These are phyloP conservation scores for Anguilla megastoma DNA, from an alignment of 2,797 vertebrate genomes.

Conservation along the genomic window DNA sequence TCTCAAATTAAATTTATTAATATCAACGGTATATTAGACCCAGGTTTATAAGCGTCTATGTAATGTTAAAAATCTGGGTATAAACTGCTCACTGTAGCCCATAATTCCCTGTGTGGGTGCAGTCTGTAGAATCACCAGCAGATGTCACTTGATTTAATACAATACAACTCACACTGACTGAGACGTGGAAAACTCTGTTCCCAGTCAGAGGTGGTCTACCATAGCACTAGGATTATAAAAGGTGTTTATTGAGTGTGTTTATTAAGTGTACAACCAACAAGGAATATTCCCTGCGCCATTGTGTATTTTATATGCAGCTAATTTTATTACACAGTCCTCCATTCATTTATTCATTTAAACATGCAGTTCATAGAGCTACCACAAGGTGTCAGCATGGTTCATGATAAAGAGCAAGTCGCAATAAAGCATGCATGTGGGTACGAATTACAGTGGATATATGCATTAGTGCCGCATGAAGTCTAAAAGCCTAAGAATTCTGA, in stretches of 20 bases:
- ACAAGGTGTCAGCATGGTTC: slow-evolving; percentile 51
- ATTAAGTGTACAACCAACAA: neutral
- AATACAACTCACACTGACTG: neutral
- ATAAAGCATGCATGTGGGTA: neutral
- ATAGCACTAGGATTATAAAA: neutral
- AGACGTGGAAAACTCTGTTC: neutral
- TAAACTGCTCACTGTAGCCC: neutral
- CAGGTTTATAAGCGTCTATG: neutral
- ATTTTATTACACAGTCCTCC: neutral
- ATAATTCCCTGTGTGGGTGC: slow-evolving; percentile 25
- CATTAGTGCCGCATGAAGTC: neutral
- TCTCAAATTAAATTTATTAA: neutral
- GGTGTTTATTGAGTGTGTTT: neutral
- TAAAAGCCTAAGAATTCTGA: neutral
- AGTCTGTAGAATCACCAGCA: slow-evolving; percentile 56
- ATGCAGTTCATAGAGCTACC: neutral
- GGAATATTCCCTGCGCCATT: neutral
- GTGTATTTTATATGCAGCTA: neutral
- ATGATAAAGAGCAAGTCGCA: neutral
- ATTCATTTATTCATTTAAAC: neutral
- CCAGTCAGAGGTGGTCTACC: neutral
- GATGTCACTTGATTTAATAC: slow-evolving; percentile 55
- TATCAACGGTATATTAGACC: neutral
- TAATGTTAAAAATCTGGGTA: neutral
- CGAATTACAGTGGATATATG: too few species aligned